Evolutionary conservation across 2,113 vertebrate genomes (phyloP), one percentile per base, ranked within the genome.

Genomic region (Sceloporus undulatus): DNA sequence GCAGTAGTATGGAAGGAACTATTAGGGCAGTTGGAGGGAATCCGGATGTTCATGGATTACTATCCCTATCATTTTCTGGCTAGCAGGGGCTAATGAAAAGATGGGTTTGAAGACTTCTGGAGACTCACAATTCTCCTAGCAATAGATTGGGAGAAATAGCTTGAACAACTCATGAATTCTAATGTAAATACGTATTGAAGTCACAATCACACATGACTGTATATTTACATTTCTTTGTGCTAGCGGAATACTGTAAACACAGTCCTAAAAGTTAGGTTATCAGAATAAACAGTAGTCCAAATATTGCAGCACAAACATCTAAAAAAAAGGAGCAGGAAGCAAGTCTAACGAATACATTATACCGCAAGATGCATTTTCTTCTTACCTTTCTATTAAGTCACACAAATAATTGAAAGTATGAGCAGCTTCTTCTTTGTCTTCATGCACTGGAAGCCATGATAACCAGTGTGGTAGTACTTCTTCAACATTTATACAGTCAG

Each of bases 361-460:
- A 3, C 1, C 1, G 18, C 23, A 78, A 78, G 65, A 71, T 2
- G 2, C 29, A 70, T 21, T n/a, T 70, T 59, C 1, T 59, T 27
- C 93, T 94, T 92, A 99, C 99, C 98, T 99, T 96, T 99, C 99
- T 71, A 99, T 99, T 89, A 99, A 97, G 94, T 99, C 99, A 82
- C 99, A 99, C 74, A 99, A 96, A 62, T 98, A 99, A 96, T 95
- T 98, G 90, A 99, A 99, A 2, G 98, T 98, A 95, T 99, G 98
- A 87, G 99, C 98, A 9, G 99, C 99, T 95, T 99, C 99, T 93
- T 99, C 99, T 94, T 99, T 99, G 95, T 99, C 99, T 94, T 99
- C 99, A 34, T 98, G 98, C 86, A 99, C 97, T 0, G 99, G 99
- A 80, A 99, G 98, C 98, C 99, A 99, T 18, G 97, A 98, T 88